Evolutionary conservation across 2,113 vertebrate species (phyloP), one percentile per base, ranked within the genome.

Genomic region (Calyptomena viridis): DNA sequence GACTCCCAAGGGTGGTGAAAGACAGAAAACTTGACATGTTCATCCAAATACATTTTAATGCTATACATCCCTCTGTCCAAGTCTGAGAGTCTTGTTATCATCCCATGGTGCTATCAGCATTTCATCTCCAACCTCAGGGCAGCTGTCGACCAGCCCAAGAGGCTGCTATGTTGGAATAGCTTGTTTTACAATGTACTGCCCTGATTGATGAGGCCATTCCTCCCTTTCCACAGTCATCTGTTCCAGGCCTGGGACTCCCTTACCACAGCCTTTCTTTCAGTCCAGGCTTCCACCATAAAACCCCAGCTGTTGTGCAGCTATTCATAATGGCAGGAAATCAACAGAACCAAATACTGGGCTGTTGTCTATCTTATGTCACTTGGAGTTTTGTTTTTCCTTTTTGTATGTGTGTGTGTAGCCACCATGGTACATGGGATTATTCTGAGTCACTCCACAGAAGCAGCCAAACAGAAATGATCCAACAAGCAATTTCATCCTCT

Each of bases 301-400:
- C 16, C 25, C 73, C 94, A 83, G 90, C 87, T 93, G 90, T 56
- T 84, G 63, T 31, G 24, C 71, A 73, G 49, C 68, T 86, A 56
- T 31, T 94, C 77, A 97, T 93, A 97, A 96, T 96, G 91, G 74
- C 93, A 97, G 95, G 95, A 97, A 97, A 96, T 89, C 67, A 95
- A 91, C 40, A 94, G 86, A 97, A 97, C 62, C 44, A 1, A 96
- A 93, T 67, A 90, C 49, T 56, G 50, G 62, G n/a, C 69, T 93
- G 40, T 81, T 94, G 89, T 39, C 76, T 95, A 63, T 80, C 72
- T 92, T 72, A 39, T 89, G 93, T 84, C 64, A 88, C 68, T 87
- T 56, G 16, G 58, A 93, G 58, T 66, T 90, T 56, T 78, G 37
- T 87, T 97, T 72, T 89, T 72, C 73, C 24, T 42, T 76, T 80